Evolutionary conservation across 2,113 vertebrate genomes (phyloP).

Genomic region (Hippocampus mohnikei): DNA sequence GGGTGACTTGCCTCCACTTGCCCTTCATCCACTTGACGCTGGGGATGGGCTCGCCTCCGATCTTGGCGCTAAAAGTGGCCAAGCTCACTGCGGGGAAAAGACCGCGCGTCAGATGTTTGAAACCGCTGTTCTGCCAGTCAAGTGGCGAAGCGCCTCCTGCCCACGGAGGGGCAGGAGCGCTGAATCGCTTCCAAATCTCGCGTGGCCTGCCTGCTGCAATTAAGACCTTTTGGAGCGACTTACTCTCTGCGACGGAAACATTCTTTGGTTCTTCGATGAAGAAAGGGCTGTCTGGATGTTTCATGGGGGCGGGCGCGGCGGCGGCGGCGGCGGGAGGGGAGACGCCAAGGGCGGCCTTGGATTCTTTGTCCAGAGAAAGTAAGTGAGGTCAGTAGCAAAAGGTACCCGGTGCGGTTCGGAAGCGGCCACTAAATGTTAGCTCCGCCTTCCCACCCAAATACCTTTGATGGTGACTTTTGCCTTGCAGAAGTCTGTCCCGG

Average conservation of each 20-base stretch:
- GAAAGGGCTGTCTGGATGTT: slow-evolving; percentile 85
- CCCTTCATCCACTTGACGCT: slow-evolving; percentile 97
- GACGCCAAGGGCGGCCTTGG: slow-evolving; percentile 5
- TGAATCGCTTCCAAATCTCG: no score
- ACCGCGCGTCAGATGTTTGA: not conserved
- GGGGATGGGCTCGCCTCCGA: slow-evolving; percentile 93
- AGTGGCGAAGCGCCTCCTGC: no score
- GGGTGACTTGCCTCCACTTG: slow-evolving; percentile 93
- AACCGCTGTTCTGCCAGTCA: not conserved
- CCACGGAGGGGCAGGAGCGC: no score
- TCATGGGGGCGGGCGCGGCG: slow-evolving; percentile 68
- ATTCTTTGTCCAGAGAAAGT: slow-evolving; percentile 75
- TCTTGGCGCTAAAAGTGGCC: slow-evolving; percentile 90
- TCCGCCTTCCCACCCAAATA: slow-evolving; percentile 31
- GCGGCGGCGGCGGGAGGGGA: slow-evolving; percentile 49
- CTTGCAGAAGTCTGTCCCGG: slow-evolving; percentile 86
- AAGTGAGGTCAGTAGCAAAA: not conserved
- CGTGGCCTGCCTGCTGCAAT: no score
- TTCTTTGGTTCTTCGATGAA: slow-evolving; percentile 88
- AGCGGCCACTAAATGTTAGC: no score
- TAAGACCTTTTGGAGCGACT: slow-evolving; percentile 47
- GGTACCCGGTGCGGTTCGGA: not conserved
- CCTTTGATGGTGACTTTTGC: slow-evolving; percentile 87
- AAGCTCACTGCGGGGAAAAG: slow-evolving; percentile 76
- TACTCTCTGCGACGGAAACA: slow-evolving; percentile 84